Conservation (phyloP, 2,113 vertebrate species). For the Thinocorus orbignyianus region DNA sequence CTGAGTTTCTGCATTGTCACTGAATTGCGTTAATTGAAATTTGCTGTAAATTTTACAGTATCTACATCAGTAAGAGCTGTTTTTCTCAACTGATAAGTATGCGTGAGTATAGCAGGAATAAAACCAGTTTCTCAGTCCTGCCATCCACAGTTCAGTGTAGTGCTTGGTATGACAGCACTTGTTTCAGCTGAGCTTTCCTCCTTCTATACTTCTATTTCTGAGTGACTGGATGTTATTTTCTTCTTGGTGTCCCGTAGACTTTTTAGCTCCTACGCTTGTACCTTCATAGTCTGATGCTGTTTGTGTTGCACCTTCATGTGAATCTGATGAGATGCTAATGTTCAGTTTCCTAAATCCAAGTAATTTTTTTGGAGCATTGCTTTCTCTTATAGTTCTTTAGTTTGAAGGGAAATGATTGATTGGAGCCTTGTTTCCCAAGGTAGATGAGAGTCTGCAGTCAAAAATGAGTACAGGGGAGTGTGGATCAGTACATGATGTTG, state of each 20-base stretch:
- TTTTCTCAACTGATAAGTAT: background rate
- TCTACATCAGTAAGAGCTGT: background rate
- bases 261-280: background rate
- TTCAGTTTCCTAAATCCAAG: background rate
- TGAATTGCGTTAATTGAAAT: background rate
- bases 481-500: background rate
- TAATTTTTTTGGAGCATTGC: background rate
- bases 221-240: background rate
- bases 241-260: background rate
- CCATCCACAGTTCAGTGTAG: background rate
- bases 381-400: background rate
- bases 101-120: background rate
- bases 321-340: background rate
- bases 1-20: background rate
- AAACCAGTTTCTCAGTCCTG: background rate
- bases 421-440: background rate
- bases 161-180: background rate
- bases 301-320: background rate
- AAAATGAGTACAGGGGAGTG: background rate
- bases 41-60: background rate
- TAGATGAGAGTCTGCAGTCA: background rate
- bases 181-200: background rate
- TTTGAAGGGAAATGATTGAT: background rate
- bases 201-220: background rate
- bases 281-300: background rate